Conservation (phyloP, 2,113 vertebrate genomes). For the Mus spicilegus region DNA sequence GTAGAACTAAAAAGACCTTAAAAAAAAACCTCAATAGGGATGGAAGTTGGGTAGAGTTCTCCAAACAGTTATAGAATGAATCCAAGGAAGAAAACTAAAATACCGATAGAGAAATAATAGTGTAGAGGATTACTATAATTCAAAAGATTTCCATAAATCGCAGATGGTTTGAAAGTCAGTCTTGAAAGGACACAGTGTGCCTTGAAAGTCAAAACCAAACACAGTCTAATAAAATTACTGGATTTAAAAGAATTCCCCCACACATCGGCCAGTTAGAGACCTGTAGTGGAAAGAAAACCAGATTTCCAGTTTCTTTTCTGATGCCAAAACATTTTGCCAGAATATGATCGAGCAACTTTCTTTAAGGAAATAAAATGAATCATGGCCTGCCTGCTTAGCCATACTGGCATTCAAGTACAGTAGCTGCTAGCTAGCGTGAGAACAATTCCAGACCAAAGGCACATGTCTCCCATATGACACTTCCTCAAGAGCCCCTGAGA, state of each 20-base stretch:
- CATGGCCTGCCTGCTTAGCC: background rate
- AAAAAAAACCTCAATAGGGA: background rate
- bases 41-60: background rate
- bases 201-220: background rate
- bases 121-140: background rate
- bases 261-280: background rate
- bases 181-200: background rate
- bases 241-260: background rate
- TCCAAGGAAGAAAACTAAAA: slow-evolving; percentile 21
- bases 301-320: background rate
- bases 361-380: slow-evolving; percentile 28
- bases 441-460: background rate
- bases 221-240: background rate
- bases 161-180: slow-evolving; percentile 4
- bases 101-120: background rate
- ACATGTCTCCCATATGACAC: background rate
- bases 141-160: background rate
- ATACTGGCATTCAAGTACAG: background rate
- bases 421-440: background rate
- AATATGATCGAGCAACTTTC: background rate
- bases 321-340: slow-evolving; percentile 20
- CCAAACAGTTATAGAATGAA: background rate
- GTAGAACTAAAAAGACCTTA: background rate
- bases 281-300: background rate
- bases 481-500: background rate